Evolutionary conservation across 2,797 vertebrate genomes (phyloP).

Genomic region (Phoebastria nigripes): DNA sequence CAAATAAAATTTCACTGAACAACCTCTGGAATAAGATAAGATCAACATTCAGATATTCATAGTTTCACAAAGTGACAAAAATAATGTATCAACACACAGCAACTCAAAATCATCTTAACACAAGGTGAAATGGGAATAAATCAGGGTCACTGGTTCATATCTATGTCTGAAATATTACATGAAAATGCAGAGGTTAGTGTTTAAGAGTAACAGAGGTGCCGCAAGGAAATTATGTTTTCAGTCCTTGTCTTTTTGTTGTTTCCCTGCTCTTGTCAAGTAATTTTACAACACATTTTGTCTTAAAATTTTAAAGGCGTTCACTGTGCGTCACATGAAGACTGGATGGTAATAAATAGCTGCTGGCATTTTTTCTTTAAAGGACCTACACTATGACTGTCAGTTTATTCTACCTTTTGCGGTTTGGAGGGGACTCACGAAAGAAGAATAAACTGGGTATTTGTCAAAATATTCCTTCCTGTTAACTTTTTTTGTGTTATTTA

Average conservation of each 20-base stretch:
- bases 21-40: neutral
- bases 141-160: neutral
- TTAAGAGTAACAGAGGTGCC: neutral
- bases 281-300: neutral
- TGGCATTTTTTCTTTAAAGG: neutral
- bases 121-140: neutral
- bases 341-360: neutral
- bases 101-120: neutral
- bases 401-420: neutral
- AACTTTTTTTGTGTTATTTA: neutral
- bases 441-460: neutral
- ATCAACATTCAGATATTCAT: neutral
- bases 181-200: neutral
- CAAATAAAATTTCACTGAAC: neutral
- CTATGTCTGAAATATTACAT: neutral
- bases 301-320: neutral
- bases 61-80: neutral
- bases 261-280: neutral
- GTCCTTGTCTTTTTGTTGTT: neutral
- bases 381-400: neutral
- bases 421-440: neutral
- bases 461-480: neutral
- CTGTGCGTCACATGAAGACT: neutral
- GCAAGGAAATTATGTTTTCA: neutral
- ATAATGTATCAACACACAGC: neutral